phyloP scores from a whole-genome alignment of 2,113 vertebrate genomes.

The Pardalotus punctatus region DNA sequence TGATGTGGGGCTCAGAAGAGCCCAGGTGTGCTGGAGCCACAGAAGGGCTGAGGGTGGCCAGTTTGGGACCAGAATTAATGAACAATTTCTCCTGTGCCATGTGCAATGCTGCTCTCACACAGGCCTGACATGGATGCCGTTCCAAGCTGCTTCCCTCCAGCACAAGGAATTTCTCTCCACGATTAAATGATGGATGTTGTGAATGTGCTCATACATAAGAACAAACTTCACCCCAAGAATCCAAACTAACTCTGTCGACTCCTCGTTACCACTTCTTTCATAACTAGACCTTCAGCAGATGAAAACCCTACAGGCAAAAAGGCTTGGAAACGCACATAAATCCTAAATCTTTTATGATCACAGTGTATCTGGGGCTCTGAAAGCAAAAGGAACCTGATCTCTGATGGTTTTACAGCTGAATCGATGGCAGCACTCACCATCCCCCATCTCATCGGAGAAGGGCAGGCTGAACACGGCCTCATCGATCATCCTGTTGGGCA shows the following conservation, averaged over 20 bases:
- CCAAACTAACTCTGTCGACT: not conserved
- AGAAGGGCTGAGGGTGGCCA: not conserved
- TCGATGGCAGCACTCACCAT: constrained; percentile 88
- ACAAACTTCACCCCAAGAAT: not conserved
- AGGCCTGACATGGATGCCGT: not conserved
- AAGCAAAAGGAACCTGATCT: not conserved
- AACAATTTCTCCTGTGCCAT: not conserved
- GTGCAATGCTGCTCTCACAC: not conserved
- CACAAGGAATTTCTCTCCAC: not conserved
- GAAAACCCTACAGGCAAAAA: not conserved
- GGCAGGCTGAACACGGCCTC: constrained; percentile 94
- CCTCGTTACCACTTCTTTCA: not conserved
- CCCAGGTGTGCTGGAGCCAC: not conserved
- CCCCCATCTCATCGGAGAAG: constrained; percentile 94
- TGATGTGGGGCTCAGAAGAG: not conserved
- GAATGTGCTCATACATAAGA: accelerated
- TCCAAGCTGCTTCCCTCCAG: not conserved
- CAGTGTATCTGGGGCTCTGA: accelerated
- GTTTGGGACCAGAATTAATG: too few relatives aligned
- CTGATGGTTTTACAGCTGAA: accelerated
- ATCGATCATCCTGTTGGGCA: constrained; percentile 97
- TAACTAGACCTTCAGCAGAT: not conserved
- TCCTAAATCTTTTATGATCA: not conserved
- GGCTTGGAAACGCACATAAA: not conserved
- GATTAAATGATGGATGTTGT: not conserved